Evolutionary conservation across 2,797 vertebrate species (phyloP).

Genomic region (Aplochiton taeniatus): DNA sequence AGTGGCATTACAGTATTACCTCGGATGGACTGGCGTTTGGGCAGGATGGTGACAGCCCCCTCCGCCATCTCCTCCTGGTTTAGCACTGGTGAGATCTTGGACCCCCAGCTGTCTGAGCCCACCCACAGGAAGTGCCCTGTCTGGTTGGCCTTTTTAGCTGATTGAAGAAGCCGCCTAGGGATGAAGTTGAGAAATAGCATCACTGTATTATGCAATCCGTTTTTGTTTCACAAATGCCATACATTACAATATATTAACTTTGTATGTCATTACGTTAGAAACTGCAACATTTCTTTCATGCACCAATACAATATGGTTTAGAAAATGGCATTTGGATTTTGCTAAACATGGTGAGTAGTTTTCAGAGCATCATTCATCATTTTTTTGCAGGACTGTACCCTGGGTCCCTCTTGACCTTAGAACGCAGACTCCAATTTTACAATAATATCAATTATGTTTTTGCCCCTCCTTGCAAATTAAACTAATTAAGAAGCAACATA

Average conservation of each 20-base stretch:
- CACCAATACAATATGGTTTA: too few relatives aligned
- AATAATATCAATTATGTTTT: constrained; percentile 40
- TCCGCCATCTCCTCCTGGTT: constrained; percentile 92
- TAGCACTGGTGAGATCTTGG: constrained; percentile 89
- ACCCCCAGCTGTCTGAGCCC: constrained; percentile 96
- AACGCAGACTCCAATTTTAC: too few relatives aligned
- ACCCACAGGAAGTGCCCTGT: constrained; percentile 97
- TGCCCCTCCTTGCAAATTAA: constrained; percentile 44
- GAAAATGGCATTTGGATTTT: too few relatives aligned
- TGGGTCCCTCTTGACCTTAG: not conserved
- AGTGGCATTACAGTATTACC: constrained; percentile 66
- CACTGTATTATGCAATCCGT: not conserved
- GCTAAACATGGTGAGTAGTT: too few relatives aligned
- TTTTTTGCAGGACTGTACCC: constrained; percentile 42
- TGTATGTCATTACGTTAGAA: too few relatives aligned
- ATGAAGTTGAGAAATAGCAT: constrained; percentile 21
- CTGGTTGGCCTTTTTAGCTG: constrained; percentile 90
- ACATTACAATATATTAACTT: too few relatives aligned
- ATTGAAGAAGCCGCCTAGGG: constrained; percentile 86
- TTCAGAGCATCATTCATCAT: constrained; percentile 10
- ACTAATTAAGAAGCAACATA: constrained; percentile 38
- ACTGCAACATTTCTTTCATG: too few relatives aligned
- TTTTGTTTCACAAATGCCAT: not conserved
- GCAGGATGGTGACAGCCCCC: constrained; percentile 91
- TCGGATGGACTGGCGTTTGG: constrained; percentile 89